A percentile compares a stretch with the other conserved stretches of the same genome.
These are phyloP conservation scores for Nesogale talazaci DNA, from an alignment of 2,113 vertebrate species.

Conservation along the genomic window DNA sequence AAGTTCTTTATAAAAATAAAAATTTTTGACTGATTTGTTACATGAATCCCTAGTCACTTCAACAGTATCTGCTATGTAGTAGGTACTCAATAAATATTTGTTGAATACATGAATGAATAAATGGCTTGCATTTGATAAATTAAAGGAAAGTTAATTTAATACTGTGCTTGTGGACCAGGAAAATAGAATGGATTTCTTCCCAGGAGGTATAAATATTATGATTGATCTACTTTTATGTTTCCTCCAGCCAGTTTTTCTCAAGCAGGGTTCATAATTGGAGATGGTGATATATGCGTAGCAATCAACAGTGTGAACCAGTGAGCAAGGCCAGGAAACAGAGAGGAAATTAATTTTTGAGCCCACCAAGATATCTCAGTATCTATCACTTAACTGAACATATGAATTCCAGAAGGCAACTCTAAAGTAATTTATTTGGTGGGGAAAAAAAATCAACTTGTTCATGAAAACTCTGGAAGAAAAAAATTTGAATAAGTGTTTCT, in stretches of 20 bases:
- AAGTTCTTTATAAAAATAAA: constrained; percentile 31
- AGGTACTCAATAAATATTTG: constrained; percentile 61
- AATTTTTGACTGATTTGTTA: neutral
- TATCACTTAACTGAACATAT: constrained; percentile 52
- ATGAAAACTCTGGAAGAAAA: neutral
- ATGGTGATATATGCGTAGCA: constrained; percentile 71
- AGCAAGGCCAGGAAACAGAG: constrained; percentile 64
- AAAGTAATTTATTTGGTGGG: constrained; percentile 52
- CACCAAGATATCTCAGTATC: constrained; percentile 65
- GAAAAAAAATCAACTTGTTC: constrained; percentile 62
- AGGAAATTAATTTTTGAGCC: constrained; percentile 76
- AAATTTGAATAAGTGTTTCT: constrained; percentile 46
- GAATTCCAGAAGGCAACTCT: constrained; percentile 46
- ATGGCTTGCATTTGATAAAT: constrained; percentile 67
- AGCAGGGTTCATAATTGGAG: constrained; percentile 73
- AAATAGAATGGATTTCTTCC: constrained; percentile 69
- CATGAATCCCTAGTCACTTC: neutral
- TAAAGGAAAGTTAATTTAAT: constrained; percentile 76
- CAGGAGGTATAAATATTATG: constrained; percentile 76
- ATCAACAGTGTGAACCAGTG: constrained; percentile 56
- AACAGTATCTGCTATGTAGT: neutral
- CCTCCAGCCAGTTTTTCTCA: constrained; percentile 71
- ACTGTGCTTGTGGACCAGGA: constrained; percentile 58
- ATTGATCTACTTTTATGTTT: constrained; percentile 75
- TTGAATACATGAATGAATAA: constrained; percentile 52